Conservation (phyloP, 1,140 invertebrate genomes). For the Lutraria rhynchaena region DNA sequence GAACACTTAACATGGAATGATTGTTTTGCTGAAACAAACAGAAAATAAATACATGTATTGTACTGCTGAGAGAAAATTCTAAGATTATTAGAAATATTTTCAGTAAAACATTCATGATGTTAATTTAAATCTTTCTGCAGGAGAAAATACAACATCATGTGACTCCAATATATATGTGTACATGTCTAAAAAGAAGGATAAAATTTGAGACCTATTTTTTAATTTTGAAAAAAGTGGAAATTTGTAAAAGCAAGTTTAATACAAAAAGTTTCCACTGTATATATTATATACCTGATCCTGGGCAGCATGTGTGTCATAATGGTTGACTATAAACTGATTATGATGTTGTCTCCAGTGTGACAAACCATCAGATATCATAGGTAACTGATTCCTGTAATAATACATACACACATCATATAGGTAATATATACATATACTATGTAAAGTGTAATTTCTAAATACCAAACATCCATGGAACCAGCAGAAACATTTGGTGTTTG, state of each 20-base stretch:
- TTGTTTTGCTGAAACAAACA: conserved; percentile 85
- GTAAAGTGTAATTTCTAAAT: no score
- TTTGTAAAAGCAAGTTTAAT: not conserved
- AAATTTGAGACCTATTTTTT: not conserved
- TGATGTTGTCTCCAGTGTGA: conserved; percentile 99
- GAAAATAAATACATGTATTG: no score
- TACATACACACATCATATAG: no score
- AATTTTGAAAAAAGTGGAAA: not conserved
- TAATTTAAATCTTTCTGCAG: no score
- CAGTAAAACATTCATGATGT: conserved; percentile 37
- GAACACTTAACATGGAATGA: conserved; percentile 95
- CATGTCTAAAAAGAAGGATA: not conserved
- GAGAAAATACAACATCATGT: no score
- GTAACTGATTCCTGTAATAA: conserved; percentile 76
- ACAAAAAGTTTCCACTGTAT: no score
- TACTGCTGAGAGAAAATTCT: no score
- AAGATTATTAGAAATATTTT: no score
- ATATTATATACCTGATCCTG: no score
- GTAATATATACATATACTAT: not conserved
- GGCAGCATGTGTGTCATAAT: conserved; percentile 82
- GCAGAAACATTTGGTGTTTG: no score
- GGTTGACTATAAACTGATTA: conserved; percentile 96
- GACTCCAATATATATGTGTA: not conserved
- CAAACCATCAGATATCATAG: conserved; percentile 92
- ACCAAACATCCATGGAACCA: no score